phyloP scores from a whole-genome alignment of 2,797 vertebrate species.

The Heliangelus exortis region DNA sequence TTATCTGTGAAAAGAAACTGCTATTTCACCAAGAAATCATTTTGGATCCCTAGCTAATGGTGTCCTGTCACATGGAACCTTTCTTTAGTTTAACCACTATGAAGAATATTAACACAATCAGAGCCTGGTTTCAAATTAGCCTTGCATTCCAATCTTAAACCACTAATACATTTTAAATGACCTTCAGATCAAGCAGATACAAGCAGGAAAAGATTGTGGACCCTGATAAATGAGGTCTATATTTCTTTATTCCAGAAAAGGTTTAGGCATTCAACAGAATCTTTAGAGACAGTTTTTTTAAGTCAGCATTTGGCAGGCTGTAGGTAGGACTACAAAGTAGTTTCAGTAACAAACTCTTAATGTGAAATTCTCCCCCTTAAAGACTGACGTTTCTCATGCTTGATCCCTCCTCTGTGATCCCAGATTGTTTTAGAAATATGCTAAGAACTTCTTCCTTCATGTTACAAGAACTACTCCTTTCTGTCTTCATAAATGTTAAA shows the following conservation, averaged over 20 bases:
- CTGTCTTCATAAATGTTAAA: background rate
- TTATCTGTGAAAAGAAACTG: constrained; percentile 6
- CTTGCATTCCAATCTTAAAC: constrained; percentile 34
- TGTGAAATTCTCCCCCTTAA: background rate
- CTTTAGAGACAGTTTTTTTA: background rate
- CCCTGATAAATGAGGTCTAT: constrained; percentile 34
- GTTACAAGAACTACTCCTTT: background rate
- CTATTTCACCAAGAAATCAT: background rate
- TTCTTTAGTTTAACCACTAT: background rate
- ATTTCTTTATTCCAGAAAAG: constrained; percentile 37
- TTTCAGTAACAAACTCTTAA: background rate
- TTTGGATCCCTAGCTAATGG: background rate
- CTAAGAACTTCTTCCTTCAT: background rate
- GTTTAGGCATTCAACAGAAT: background rate
- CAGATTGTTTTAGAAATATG: background rate
- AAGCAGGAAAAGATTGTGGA: constrained; percentile 5
- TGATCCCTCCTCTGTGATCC: background rate
- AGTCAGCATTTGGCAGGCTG: constrained; percentile 5
- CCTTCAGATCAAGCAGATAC: constrained; percentile 25
- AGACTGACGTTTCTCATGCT: background rate
- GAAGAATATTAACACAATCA: background rate
- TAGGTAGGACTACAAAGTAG: background rate
- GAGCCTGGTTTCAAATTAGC: constrained; percentile 10
- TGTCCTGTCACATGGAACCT: background rate
- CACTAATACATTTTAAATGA: constrained; percentile 48